Evolutionary conservation across 2,113 vertebrate genomes (phyloP), one percentile per base, ranked within the genome.

Genomic region (Ammodramus savannarum): DNA sequence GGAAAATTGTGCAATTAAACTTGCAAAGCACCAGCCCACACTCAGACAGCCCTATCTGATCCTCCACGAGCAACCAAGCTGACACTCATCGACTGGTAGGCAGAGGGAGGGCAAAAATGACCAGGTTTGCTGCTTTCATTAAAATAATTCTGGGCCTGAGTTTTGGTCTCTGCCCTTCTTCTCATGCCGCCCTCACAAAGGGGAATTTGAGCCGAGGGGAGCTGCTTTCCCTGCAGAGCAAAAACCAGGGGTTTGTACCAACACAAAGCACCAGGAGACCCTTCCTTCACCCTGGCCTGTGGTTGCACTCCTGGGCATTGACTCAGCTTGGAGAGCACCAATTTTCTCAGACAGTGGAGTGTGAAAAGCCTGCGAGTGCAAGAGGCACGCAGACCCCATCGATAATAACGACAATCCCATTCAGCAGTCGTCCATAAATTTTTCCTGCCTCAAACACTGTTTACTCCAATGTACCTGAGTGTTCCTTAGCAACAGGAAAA

Each of bases 1-100:
- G 80, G 63, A 34, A 63, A 69, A n/a, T 67, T 94, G 93, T 59
- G 91, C 26, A 96, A 94, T 90, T 73, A 21, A 89, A 93, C 68
- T 95, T 94, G 95, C 94, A 93, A 91, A 95, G 94, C 72, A 71
- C 7, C 85, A 85, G 34, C 96, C 95, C 85, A 96, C 93, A 41
- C 75, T 91, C 38, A 80, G 57, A 4, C 74, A 66, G 91, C 46
- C 21, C 54, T 88, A 65, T 86, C 87, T 90, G 92, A 92, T 93
- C 72, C 78, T 79, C 63, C 36, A 48, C 16, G 21, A 90, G 74
- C 81, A 69, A 5, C 58, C 85, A 59, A 85, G 87, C 29, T 58
- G 75, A 84, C 82, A 93, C 29, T 4, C 90, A 58, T 9, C 6
- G 59, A 75, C 9, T 71, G 57, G 8, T 9, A 76, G 49, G 51